A percentile compares a stretch with the other conserved stretches of the same genome.
phyloP scores from a whole-genome alignment of 2,888 invertebrate genomes.

The Mamestra brassicae region DNA sequence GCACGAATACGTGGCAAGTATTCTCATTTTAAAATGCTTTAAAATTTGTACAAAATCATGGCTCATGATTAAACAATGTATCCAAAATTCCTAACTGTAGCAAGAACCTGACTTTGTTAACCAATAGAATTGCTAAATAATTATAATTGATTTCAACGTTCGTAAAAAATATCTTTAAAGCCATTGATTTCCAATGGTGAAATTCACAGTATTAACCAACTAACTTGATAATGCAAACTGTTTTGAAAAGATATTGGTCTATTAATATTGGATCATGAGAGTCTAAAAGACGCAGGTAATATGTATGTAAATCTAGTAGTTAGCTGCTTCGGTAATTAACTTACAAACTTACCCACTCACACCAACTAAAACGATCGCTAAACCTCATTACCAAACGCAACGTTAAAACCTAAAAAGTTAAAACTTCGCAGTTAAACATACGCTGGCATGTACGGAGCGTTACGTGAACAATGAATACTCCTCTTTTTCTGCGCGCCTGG shows the following conservation, averaged over 20 bases:
- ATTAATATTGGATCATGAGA: background rate
- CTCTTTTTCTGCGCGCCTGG: constrained; percentile 74
- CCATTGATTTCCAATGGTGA: background rate
- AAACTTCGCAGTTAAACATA: constrained; percentile 63
- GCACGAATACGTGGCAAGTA: constrained; percentile 7
- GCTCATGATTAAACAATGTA: constrained; percentile 19
- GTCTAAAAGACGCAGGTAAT: background rate
- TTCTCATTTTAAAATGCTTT: constrained; percentile 21
- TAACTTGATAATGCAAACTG: background rate
- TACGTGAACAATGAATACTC: constrained; percentile 81
- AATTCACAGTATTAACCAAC: too few species aligned
- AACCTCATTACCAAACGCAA: constrained; percentile 59
- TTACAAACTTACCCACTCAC: constrained; percentile 1
- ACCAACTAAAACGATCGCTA: constrained; percentile 33
- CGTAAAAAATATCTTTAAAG: background rate
- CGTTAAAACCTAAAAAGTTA: constrained; percentile 58
- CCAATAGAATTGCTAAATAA: background rate
- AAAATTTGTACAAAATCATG: background rate
- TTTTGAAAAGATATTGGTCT: background rate
- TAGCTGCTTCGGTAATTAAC: background rate
- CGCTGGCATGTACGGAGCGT: constrained; percentile 72
- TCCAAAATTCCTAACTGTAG: background rate
- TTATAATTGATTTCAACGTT: background rate
- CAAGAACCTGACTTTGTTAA: background rate
- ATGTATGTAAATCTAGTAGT: too few species aligned